Evolutionary conservation across 2,797 vertebrate genomes (phyloP).

Genomic region (Hipposideros larvatus): DNA sequence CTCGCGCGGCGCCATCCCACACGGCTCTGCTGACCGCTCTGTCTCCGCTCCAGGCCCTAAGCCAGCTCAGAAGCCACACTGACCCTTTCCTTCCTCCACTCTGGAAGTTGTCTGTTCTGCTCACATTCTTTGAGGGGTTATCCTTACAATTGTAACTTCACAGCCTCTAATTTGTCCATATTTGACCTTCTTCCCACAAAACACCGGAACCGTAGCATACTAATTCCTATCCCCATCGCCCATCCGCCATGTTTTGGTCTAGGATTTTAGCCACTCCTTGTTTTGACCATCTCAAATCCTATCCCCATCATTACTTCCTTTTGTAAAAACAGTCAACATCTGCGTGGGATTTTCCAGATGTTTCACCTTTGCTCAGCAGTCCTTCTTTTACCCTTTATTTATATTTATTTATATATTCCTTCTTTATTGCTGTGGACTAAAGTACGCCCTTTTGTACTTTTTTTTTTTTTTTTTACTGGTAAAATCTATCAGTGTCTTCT

Average conservation of each 20-base stretch:
- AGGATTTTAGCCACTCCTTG: not conserved
- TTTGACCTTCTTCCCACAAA: not conserved
- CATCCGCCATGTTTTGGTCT: not conserved
- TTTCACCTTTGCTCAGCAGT: not conserved
- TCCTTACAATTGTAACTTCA: not conserved
- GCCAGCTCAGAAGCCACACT: not conserved
- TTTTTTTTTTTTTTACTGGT: not conserved
- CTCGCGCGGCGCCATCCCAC: no score
- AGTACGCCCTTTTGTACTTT: not conserved
- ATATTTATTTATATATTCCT: no score
- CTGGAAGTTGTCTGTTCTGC: not conserved
- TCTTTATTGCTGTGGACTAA: not conserved
- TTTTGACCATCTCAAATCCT: not conserved
- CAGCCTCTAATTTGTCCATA: not conserved
- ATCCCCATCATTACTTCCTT: not conserved
- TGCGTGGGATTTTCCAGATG: not conserved
- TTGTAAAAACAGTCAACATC: not conserved
- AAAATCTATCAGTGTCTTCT: not conserved
- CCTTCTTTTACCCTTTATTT: not conserved
- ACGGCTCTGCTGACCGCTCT: not conserved
- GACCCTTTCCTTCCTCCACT: not conserved
- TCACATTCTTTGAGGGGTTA: not conserved
- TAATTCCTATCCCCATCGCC: not conserved
- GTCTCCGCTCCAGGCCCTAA: not conserved
- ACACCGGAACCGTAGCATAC: not conserved